Base-by-base conservation (phyloP, 2,888 invertebrate genomes). In the Rotaria sp. region DNA sequence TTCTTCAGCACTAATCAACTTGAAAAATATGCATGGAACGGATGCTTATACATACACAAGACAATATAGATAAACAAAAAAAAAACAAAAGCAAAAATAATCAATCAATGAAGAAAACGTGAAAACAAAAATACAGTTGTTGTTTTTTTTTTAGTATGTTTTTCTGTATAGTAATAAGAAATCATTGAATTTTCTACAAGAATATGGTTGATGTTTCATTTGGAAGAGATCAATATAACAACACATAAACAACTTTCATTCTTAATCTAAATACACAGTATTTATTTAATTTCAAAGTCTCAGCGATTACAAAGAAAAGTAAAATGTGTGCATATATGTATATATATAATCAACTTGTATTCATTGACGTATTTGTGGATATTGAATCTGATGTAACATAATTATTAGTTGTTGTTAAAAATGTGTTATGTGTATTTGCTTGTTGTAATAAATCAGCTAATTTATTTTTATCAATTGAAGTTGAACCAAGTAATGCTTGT, bases 401-500 rank as follows among this genome's bases (percentile, higher is more conserved):
- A 24, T 52, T 52, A 18, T 30, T 67, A 18, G 30, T 35, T 18
- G 67, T 67, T 67, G 67, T 67, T 67, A n/a, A 26, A 35, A 11
- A 67, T 30, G 67, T 18, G 38, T 21, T 67, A 67, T 15, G 18
- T 35, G 35, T 2, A 38, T 67, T 67, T 30, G 67, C 67, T 67
- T 67, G 67, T 67, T 67, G 67, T 67, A 80, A 80, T 80, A 80
- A 45, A 45, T 80, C 80, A 45, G 45, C 45, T 80, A 80, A 45
- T 80, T 80, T 80, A 11, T 45, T 24, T 80, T 15, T 80, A n/a
- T 80, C 80, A 26, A 80, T 13, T 1, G 80, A 80, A 26, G 45
- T 80, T 80, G 80, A 41, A 80, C 45, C 80, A n/a, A 80, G 45
- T 80, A 80, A 35, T 45, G 80, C 80, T 80, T 80, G 80, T 24